phyloP scores from a whole-genome alignment of 2,888 invertebrate genomes.

The Aphrophora alni region DNA sequence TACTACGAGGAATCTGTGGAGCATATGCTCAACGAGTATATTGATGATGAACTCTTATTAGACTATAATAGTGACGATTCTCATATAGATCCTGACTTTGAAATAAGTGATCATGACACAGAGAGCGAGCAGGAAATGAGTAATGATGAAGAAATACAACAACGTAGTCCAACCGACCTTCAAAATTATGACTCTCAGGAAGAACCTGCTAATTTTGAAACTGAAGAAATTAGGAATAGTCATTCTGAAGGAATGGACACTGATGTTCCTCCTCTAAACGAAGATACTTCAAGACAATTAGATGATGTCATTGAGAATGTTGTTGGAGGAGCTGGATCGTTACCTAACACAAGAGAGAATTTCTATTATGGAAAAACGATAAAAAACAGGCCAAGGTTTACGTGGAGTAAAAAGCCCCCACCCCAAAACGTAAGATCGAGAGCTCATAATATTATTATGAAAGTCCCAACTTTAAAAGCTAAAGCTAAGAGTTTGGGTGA shows the following conservation, averaged over 20 bases:
- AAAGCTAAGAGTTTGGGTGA: constrained; percentile 18
- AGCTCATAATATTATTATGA: constrained; percentile 2
- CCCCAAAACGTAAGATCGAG: constrained; percentile 7
- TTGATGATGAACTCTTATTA: neutral
- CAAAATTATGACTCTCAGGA: too few relatives aligned
- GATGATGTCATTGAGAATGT: neutral
- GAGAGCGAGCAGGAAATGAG: constrained; percentile 13
- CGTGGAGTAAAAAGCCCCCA: neutral
- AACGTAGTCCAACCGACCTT: too few relatives aligned
- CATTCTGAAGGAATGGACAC: too few relatives aligned
- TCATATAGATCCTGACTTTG: constrained; percentile 7
- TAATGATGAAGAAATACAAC: neutral
- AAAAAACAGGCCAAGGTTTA: constrained; percentile 9
- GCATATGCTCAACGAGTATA: neutral
- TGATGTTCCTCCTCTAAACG: too few relatives aligned
- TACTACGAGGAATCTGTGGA: too few relatives aligned
- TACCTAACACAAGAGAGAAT: too few relatives aligned
- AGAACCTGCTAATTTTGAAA: neutral
- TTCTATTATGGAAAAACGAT: constrained; percentile 8
- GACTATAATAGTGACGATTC: constrained; percentile 18
- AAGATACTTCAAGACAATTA: too few relatives aligned
- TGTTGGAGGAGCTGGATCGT: neutral
- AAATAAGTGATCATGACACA: constrained; percentile 10
- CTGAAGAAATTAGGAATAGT: too few relatives aligned
- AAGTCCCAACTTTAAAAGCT: neutral